phyloP scores from a whole-genome alignment of 2,888 invertebrate species.

The Aspidiotus rigidus region DNA sequence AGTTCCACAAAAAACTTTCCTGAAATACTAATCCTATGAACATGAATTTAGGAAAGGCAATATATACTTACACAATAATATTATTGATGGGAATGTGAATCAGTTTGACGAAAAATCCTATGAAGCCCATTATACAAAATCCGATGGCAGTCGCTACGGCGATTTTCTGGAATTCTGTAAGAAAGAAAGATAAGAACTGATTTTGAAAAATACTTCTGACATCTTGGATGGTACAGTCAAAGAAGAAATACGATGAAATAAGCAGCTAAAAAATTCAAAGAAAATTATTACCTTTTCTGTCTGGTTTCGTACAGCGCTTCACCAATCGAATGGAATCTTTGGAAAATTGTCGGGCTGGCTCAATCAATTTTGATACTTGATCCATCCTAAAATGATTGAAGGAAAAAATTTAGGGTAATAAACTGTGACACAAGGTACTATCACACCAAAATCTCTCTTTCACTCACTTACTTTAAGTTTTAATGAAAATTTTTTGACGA shows the following conservation, averaged over 20 bases:
- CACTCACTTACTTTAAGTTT: no score
- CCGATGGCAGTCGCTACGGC: constrained; percentile 99
- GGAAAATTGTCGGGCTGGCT: constrained; percentile 91
- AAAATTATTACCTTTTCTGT: constrained; percentile 71
- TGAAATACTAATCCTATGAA: no score
- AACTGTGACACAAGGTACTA: no score
- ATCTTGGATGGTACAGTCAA: not conserved
- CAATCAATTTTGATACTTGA: constrained; percentile 87
- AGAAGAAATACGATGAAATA: not conserved
- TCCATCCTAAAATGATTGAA: constrained; percentile 62
- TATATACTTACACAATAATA: constrained; percentile 73
- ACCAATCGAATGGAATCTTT: constrained; percentile 97
- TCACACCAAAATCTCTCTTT: no score
- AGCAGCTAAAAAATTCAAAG: not conserved
- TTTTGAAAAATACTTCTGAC: not conserved
- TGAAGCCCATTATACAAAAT: constrained; percentile 99
- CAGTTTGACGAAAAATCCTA: constrained; percentile 98
- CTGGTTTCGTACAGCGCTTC: constrained; percentile 98
- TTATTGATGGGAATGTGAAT: constrained; percentile 99
- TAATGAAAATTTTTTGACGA: no score
- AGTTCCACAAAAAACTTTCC: no score
- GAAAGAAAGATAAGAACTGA: not conserved
- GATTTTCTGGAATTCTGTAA: constrained; percentile 93
- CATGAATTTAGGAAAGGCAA: no score
- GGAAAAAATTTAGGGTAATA: no score